Evolutionary conservation across 1,140 invertebrate genomes (phyloP).

Genomic region (Plodia interpunctella): DNA sequence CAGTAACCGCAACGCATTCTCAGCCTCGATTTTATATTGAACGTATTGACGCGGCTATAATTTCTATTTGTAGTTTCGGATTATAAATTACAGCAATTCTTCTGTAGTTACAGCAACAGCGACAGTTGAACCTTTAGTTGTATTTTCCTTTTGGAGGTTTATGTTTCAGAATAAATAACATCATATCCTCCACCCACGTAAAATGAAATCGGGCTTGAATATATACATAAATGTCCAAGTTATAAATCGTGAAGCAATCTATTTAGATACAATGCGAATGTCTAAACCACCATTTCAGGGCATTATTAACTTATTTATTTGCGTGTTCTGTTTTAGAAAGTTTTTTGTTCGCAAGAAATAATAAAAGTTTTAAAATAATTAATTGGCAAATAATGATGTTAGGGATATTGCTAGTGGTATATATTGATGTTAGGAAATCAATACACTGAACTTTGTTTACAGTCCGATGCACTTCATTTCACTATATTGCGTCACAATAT

Average conservation of each 20-base stretch:
- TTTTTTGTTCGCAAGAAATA: background rate
- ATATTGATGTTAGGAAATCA: constrained; percentile 14
- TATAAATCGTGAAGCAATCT: no score
- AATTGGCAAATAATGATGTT: background rate
- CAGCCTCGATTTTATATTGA: background rate
- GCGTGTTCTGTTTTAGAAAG: no score
- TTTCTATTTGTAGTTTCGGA: background rate
- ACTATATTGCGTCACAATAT: constrained; percentile 14
- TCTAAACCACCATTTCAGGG: no score
- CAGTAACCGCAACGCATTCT: background rate
- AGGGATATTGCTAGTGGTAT: background rate
- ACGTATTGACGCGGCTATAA: background rate
- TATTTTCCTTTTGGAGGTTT: background rate
- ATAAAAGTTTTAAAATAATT: background rate
- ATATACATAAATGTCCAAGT: background rate
- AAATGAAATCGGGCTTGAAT: background rate
- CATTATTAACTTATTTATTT: background rate
- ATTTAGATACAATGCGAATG: no score
- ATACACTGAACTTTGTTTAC: constrained; percentile 14
- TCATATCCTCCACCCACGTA: constrained; percentile 1
- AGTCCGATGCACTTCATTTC: constrained; percentile 19
- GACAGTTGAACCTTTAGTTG: background rate
- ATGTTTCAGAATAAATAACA: background rate
- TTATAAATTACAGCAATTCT: no score
- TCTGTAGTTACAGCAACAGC: no score